Evolutionary conservation across 2,797 vertebrate genomes (phyloP).

Genomic region (Enteromius mattozi): DNA sequence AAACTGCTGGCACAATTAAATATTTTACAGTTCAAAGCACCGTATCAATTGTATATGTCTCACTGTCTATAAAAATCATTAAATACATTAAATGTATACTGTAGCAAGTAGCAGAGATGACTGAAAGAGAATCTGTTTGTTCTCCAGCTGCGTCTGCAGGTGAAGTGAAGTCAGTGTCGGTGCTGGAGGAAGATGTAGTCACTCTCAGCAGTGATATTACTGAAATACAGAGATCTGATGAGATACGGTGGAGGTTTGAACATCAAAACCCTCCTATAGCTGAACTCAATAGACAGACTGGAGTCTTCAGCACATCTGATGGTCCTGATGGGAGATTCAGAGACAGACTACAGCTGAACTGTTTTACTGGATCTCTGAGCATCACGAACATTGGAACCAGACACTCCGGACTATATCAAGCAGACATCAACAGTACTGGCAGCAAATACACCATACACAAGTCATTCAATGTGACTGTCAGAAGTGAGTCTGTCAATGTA

Average conservation of each 20-base stretch:
- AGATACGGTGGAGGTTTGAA: neutral
- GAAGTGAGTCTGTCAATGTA: neutral
- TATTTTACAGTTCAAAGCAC: no score
- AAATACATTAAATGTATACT: neutral
- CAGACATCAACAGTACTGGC: accelerated
- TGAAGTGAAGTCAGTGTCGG: neutral
- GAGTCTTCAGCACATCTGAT: neutral
- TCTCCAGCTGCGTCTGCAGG: neutral
- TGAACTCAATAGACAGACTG: neutral
- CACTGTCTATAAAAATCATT: neutral
- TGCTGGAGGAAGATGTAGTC: neutral
- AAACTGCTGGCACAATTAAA: no score
- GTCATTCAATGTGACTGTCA: neutral
- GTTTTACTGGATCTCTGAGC: neutral
- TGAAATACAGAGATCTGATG: neutral
- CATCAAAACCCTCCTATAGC: neutral
- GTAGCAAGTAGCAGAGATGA: no score
- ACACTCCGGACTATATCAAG: neutral
- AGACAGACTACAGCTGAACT: neutral
- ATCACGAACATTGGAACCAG: accelerated
- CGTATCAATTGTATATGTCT: no score
- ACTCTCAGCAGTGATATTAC: neutral
- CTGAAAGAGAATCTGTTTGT: neutral
- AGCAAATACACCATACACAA: neutral
- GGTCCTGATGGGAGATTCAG: neutral